Percentiles rank a stretch among this genome's conserved stretches.
Evolutionary conservation across 2,113 vertebrate species (phyloP).

Genomic region (Prietella phreatophila): DNA sequence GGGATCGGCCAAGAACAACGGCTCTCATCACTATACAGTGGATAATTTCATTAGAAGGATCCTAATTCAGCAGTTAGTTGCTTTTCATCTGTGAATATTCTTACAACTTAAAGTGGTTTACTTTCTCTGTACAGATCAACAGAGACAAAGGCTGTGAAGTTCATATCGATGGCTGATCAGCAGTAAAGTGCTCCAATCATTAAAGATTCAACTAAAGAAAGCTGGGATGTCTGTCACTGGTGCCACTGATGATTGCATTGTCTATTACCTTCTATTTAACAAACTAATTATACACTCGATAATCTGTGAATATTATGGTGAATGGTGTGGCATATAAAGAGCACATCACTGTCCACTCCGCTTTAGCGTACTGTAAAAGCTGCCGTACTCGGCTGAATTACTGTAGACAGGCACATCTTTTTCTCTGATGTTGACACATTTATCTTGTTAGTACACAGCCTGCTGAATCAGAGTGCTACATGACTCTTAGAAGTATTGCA

Average conservation of each 20-base stretch:
- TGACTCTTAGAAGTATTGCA: constrained; percentile 75
- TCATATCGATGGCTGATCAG: constrained; percentile 67
- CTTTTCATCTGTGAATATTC: constrained; percentile 62
- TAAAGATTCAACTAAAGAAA: constrained; percentile 66
- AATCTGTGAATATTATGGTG: constrained; percentile 57
- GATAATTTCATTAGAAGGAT: constrained; percentile 55
- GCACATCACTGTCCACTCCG: constrained; percentile 52
- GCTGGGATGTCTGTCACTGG: constrained; percentile 56
- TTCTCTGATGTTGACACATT: constrained; percentile 66
- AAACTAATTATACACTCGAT: constrained; percentile 50
- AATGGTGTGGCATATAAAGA: constrained; percentile 49
- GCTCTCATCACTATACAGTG: constrained; percentile 56
- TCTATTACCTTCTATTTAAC: constrained; percentile 46
- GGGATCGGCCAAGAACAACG: constrained; percentile 66
- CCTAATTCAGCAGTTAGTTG: constrained; percentile 56
- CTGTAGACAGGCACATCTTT: constrained; percentile 45
- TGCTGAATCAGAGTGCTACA: constrained; percentile 70
- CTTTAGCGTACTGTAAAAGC: constrained; percentile 42
- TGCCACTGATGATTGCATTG: constrained; percentile 50
- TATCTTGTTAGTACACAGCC: constrained; percentile 63
- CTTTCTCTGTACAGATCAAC: constrained; percentile 14
- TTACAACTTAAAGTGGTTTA: constrained; percentile 33
- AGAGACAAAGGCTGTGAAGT: constrained; percentile 48
- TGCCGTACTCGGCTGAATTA: constrained; percentile 33
- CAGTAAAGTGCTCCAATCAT: constrained; percentile 69